Evolutionary conservation across 2,797 vertebrate genomes (phyloP).

Genomic region (Notolepis coatsorum): DNA sequence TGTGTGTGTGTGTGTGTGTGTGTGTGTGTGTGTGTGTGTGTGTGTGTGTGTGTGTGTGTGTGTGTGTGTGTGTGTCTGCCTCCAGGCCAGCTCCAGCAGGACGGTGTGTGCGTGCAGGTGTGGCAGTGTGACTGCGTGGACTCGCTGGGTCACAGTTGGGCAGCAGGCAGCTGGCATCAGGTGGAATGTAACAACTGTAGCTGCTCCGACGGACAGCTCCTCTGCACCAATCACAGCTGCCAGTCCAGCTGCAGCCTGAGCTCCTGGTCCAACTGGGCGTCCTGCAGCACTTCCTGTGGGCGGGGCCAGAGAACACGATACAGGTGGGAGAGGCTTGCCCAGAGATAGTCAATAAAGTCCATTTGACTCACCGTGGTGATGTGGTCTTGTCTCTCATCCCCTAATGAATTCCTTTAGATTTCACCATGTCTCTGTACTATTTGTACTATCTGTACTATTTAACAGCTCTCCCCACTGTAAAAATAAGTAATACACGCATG

Average conservation of each 20-base stretch:
- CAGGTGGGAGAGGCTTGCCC: constrained; percentile 71
- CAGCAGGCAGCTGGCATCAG: constrained; percentile 82
- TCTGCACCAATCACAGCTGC: constrained; percentile 84
- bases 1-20: not conserved
- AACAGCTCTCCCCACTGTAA: too few species aligned
- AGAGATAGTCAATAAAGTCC: too few species aligned
- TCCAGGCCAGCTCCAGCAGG: constrained; percentile 84
- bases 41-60: not conserved
- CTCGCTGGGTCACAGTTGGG: constrained; percentile 83
- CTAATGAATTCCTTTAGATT: too few species aligned
- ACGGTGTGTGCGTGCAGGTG: constrained; percentile 80
- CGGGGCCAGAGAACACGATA: constrained; percentile 83
- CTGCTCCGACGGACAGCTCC: constrained; percentile 81
- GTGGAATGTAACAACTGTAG: constrained; percentile 88
- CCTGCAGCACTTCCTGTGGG: constrained; percentile 86
- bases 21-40: not conserved
- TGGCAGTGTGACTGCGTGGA: constrained; percentile 90
- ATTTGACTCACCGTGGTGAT: not conserved
- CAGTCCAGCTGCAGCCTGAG: constrained; percentile 84
- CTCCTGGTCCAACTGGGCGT: constrained; percentile 88
- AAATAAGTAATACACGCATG: too few species aligned
- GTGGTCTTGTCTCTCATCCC: too few species aligned
- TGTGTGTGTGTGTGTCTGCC: constrained; percentile 18
- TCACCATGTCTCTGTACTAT: too few species aligned
- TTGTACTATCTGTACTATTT: too few species aligned